Evolutionary conservation across 2,888 invertebrate genomes (phyloP).

Genomic region (Prosopocoilus inquinatus): DNA sequence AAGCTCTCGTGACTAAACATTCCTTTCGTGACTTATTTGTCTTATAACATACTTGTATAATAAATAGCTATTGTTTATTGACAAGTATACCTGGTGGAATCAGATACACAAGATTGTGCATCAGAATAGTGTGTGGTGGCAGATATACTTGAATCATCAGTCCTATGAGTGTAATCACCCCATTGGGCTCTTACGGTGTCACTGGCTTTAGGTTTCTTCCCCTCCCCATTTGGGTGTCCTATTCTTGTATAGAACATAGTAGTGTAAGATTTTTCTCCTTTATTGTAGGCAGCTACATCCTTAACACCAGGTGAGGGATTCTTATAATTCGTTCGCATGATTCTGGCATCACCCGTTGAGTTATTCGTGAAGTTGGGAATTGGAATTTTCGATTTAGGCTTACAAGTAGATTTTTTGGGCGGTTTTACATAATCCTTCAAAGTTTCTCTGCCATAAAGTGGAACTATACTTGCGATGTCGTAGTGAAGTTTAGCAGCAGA

Average conservation of each 20-base stretch:
- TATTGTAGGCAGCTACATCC: neutral
- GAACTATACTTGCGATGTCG: constrained; percentile 20
- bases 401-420: constrained; percentile 8
- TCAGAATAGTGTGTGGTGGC: constrained; percentile 19
- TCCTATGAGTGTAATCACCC: constrained; percentile 19
- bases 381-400: neutral
- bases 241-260: constrained; percentile 21
- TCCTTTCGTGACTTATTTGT: too few relatives aligned
- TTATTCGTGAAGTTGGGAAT: neutral
- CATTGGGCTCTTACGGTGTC: constrained; percentile 20
- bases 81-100: constrained; percentile 23
- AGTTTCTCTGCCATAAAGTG: constrained; percentile 23
- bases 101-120: constrained; percentile 18
- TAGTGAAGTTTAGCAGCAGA: neutral
- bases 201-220: constrained; percentile 1
- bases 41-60: too few relatives aligned
- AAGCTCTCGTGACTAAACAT: too few relatives aligned
- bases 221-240: constrained; percentile 11
- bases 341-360: neutral
- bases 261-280: constrained; percentile 20
- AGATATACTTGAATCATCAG: constrained; percentile 9
- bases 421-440: constrained; percentile 11
- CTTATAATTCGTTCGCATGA: neutral
- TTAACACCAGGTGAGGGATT: neutral
- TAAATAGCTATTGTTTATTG: too few relatives aligned